A percentile compares a stretch with the other conserved stretches of the same genome.
These are phyloP conservation scores for Stictonetta naevosa DNA, from an alignment of 2,113 vertebrate species.

Conservation along the genomic window DNA sequence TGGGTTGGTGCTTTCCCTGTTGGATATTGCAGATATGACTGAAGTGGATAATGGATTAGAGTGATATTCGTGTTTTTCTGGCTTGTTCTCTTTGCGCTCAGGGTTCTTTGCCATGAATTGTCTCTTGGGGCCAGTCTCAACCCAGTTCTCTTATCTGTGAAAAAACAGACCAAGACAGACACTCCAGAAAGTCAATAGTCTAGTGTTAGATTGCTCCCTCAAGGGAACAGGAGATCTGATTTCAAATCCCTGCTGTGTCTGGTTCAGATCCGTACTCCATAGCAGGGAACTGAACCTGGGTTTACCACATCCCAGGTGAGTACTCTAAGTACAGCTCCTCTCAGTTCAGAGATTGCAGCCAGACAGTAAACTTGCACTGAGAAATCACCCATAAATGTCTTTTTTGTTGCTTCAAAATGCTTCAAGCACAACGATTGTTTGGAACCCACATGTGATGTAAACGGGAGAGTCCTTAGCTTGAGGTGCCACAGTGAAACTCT, in stretches of 20 bases:
- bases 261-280: neutral
- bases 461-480: neutral
- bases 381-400: neutral
- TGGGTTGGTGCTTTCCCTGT: neutral
- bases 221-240: conserved; percentile 20
- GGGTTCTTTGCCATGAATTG: conserved; percentile 18
- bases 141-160: conserved; percentile 32
- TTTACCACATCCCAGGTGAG: neutral
- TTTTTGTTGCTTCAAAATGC: neutral
- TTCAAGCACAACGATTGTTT: neutral
- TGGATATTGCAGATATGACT: neutral
- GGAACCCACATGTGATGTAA: neutral
- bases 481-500: neutral
- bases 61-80: neutral
- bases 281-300: neutral
- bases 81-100: neutral
- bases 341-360: neutral
- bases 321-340: neutral
- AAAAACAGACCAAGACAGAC: conserved; percentile 22
- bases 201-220: conserved; percentile 29
- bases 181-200: conserved; percentile 41
- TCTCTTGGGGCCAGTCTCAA: conserved; percentile 34
- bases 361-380: neutral
- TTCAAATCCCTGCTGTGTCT: conserved; percentile 55
- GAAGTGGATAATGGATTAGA: conserved; percentile 3